phyloP scores from a whole-genome alignment of 2,888 invertebrate species.

The Thysanoteuthis rhombus region DNA sequence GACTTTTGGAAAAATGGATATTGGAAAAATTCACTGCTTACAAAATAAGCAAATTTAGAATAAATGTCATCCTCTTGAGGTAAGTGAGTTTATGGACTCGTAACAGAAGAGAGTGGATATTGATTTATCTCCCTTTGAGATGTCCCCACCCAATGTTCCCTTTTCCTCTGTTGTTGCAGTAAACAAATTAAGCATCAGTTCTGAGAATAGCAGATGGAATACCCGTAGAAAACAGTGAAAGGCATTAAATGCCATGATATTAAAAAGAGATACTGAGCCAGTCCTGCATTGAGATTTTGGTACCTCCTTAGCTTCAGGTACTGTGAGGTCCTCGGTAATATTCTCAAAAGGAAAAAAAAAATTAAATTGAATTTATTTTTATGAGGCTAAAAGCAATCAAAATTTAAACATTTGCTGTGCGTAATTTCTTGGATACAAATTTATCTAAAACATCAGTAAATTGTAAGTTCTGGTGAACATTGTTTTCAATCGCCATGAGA shows the following conservation, averaged over 20 bases:
- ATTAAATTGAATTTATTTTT: too few relatives aligned
- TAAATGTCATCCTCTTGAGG: background rate
- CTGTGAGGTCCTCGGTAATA: too few relatives aligned
- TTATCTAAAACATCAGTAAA: too few relatives aligned
- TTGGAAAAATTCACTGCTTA: background rate
- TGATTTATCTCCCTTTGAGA: conserved; percentile 12
- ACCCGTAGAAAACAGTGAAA: background rate
- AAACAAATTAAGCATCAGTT: background rate
- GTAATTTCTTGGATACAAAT: too few relatives aligned
- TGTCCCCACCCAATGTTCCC: background rate
- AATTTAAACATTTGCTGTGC: too few relatives aligned
- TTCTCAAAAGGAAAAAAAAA: too few relatives aligned
- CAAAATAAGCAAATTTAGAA: background rate
- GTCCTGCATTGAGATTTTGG: too few relatives aligned
- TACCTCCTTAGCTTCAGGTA: too few relatives aligned
- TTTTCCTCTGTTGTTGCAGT: background rate
- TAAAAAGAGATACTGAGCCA: too few relatives aligned
- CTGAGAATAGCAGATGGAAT: background rate
- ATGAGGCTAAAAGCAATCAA: too few relatives aligned
- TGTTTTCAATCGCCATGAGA: too few relatives aligned
- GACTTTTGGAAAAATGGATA: background rate
- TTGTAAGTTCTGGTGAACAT: too few relatives aligned
- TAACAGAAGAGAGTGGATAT: background rate
- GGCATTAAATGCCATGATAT: background rate
- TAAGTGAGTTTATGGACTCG: background rate